Conservation (phyloP, 2,888 invertebrate genomes). For the Onchidella celtica region DNA sequence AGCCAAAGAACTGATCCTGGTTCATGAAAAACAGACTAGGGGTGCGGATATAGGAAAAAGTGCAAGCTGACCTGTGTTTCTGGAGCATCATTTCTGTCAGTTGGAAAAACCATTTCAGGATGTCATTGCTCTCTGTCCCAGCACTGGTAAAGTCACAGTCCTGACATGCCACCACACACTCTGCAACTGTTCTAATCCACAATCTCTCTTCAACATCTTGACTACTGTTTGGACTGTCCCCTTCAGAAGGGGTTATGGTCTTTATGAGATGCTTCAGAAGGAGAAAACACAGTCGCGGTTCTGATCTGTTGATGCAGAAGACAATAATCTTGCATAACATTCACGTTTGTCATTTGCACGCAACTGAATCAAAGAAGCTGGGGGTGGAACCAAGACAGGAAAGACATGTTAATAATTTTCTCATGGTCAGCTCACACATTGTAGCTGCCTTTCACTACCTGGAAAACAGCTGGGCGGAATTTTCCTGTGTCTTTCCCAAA, state of each 20-base stretch:
- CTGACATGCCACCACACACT: conserved; percentile 13
- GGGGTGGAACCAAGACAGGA: no score
- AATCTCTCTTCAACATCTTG: background rate
- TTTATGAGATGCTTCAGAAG: conserved; percentile 31
- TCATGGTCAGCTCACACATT: no score
- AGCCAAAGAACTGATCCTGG: no score
- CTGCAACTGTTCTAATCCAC: background rate
- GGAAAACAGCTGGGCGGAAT: no score
- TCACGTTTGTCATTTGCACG: no score
- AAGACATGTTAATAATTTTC: no score
- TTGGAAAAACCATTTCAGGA: conserved; percentile 34
- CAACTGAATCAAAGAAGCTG: no score
- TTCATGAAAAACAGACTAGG: no score
- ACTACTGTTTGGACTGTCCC: background rate
- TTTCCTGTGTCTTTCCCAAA: no score
- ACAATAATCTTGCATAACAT: no score
- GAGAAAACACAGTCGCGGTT: conserved; percentile 29
- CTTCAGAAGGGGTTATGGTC: background rate
- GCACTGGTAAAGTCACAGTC: conserved; percentile 32
- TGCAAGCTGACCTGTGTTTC: conserved; percentile 35
- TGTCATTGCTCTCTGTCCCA: conserved; percentile 25
- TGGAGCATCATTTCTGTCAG: conserved; percentile 29
- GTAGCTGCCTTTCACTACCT: no score
- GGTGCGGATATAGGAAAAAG: no score
- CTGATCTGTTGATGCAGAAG: conserved; percentile 11